Conservation (phyloP, 2,888 invertebrate species). For the Rotaria macrura region DNA sequence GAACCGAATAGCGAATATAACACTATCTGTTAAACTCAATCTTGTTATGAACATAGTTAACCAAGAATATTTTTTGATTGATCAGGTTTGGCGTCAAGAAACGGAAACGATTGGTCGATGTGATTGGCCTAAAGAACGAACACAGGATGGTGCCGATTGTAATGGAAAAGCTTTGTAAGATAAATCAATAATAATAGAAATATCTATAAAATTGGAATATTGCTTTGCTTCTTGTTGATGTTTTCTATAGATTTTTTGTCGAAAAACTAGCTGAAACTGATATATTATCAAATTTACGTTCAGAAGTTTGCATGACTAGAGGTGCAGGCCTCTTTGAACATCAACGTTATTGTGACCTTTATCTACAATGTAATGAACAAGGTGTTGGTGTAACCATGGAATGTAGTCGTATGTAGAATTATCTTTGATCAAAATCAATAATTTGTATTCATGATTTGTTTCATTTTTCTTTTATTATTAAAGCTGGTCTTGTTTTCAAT, state of each 20-base stretch:
- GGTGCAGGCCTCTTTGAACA: constrained; percentile 27
- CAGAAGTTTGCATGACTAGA: constrained; percentile 32
- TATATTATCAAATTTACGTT: constrained; percentile 33
- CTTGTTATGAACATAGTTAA: no score
- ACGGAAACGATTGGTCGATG: constrained; percentile 23
- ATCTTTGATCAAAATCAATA: background rate
- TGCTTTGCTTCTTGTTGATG: background rate
- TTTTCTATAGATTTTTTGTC: constrained; percentile 28
- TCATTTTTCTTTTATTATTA: background rate
- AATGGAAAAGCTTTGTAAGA: constrained; percentile 22
- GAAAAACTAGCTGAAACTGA: constrained; percentile 27
- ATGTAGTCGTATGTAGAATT: constrained; percentile 21
- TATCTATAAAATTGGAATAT: background rate
- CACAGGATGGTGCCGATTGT: constrained; percentile 28
- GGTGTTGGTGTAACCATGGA: constrained; percentile 34
- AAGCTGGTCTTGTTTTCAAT: constrained; percentile 33
- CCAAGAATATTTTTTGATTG: background rate
- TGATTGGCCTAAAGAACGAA: constrained; percentile 28
- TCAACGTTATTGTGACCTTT: constrained; percentile 33
- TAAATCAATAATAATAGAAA: background rate
- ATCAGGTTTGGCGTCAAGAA: constrained; percentile 30
- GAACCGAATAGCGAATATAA: no score
- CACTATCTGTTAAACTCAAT: no score
- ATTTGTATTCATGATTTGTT: no score
- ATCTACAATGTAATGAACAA: constrained; percentile 33